Percentiles rank a stretch among this genome's conserved stretches.
Conservation (phyloP, 2,888 invertebrate species). For the Timandra comae region DNA sequence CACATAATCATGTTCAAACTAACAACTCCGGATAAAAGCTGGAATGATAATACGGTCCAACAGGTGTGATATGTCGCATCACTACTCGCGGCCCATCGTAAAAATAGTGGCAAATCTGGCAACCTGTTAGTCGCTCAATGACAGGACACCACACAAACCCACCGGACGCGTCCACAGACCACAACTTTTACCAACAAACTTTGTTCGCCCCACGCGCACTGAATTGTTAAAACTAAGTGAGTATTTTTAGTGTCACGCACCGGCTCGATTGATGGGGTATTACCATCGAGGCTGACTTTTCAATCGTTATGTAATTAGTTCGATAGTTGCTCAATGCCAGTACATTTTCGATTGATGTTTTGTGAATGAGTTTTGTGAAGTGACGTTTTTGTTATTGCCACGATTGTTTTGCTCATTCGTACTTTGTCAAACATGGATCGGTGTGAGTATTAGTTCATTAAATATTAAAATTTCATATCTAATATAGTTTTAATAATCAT, state of each 20-base stretch:
- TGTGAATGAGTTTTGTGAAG: no score
- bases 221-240: conserved; percentile 37
- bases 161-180: conserved; percentile 28
- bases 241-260: conserved; percentile 20
- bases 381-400: no score
- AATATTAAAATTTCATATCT: no score
- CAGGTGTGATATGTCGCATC: conserved; percentile 64
- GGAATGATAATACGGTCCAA: conserved; percentile 35
- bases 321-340: no score
- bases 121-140: conserved; percentile 62
- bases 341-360: no score
- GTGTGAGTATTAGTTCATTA: no score
- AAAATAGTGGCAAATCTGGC: conserved; percentile 71
- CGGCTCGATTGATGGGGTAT: not conserved
- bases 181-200: conserved; percentile 45
- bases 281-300: no score
- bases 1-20: no score
- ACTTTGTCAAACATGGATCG: no score
- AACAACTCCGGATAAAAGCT: conserved; percentile 2
- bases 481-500: no score
- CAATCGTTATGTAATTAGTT: no score
- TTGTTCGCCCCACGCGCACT: conserved; percentile 24
- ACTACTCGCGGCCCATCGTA: conserved; percentile 59
- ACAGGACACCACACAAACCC: conserved; percentile 31
- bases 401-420: no score